Evolutionary conservation across 2,888 invertebrate genomes (phyloP).

Genomic region (Parascotia fuliginaria): DNA sequence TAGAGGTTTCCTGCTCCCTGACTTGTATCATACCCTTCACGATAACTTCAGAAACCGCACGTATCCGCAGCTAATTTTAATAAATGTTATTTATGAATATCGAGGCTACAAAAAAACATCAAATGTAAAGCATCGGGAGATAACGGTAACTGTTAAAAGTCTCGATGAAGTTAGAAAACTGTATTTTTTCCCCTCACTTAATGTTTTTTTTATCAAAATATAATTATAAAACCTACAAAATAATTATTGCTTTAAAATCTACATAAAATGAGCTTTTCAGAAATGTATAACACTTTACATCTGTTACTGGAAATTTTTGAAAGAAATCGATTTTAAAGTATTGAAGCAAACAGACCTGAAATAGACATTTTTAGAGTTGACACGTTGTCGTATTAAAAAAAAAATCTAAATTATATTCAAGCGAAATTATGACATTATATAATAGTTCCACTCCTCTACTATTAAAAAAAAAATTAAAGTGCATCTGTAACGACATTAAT

Average conservation of each 20-base stretch:
- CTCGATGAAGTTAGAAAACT: neutral
- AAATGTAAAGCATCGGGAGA: neutral
- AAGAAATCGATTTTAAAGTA: neutral
- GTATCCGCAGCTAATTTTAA: neutral
- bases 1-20: neutral
- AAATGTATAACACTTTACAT: neutral
- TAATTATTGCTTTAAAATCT: neutral
- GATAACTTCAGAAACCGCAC: neutral
- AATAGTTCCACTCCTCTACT: neutral
- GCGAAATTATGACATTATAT: neutral
- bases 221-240: neutral
- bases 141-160: neutral
- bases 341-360: neutral
- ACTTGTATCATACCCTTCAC: neutral
- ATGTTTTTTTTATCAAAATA: neutral
- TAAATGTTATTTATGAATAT: neutral
- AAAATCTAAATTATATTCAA: neutral
- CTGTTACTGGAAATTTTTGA: neutral
- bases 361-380: neutral
- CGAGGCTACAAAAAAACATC: neutral
- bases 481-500: neutral
- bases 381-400: neutral
- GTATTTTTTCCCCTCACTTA: neutral
- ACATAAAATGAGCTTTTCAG: neutral
- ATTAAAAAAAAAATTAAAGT: neutral